Conservation (phyloP, 23 tunicate species). For the Corella eumyota region DNA sequence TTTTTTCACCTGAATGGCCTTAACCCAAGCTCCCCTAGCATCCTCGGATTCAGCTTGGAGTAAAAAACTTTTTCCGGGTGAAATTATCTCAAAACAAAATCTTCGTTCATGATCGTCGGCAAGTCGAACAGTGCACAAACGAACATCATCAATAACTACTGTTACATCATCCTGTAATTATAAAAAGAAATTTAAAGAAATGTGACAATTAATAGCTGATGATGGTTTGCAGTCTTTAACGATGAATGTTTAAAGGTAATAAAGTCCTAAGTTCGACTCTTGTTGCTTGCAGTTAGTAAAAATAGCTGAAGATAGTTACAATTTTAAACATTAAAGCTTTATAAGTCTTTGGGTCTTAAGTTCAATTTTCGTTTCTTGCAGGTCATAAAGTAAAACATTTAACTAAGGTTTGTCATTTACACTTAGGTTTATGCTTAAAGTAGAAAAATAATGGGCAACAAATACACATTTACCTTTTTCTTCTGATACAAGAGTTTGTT, state of each 20-base stretch:
- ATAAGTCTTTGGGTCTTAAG: too few species aligned
- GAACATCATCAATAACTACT: constrained; percentile 68
- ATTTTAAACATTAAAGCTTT: too few species aligned
- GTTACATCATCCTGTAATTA: constrained; percentile 85
- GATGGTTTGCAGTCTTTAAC: background rate
- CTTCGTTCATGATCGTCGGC: constrained; percentile 66
- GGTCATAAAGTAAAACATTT: too few species aligned
- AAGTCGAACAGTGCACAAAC: constrained; percentile 50
- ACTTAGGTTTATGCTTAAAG: background rate
- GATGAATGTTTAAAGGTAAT: too few species aligned
- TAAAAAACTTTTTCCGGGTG: constrained; percentile 64
- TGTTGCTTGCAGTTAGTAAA: too few species aligned
- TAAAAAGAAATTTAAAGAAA: constrained; percentile 5
- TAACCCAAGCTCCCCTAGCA: constrained; percentile 66
- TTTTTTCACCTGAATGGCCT: constrained; percentile 90
- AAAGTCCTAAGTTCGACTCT: too few species aligned
- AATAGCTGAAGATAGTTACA: too few species aligned
- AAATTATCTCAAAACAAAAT: constrained; percentile 80
- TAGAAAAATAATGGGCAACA: background rate
- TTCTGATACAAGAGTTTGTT: constrained; percentile 80
- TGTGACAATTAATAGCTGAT: background rate
- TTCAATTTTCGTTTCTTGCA: too few species aligned
- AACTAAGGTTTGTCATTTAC: too few species aligned
- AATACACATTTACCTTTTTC: constrained; percentile 27
- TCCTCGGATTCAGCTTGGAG: constrained; percentile 80